Conservation (phyloP, 37 sponge, comb jelly and placozoan species). For the Beroe ovata region DNA sequence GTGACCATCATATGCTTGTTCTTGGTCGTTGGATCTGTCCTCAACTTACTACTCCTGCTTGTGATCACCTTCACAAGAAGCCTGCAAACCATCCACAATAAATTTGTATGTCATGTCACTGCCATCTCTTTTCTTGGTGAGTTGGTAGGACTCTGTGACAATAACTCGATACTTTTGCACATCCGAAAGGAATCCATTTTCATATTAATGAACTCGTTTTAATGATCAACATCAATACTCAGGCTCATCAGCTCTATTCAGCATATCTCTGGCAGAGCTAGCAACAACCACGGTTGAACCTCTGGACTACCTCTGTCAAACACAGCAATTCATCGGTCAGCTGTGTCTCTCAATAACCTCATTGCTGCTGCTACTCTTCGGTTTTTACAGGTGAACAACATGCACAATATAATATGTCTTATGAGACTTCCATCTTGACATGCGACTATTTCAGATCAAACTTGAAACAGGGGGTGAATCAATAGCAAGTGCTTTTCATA, state of each 20-base stretch:
- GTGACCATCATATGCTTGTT: not conserved
- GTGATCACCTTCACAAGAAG: not conserved
- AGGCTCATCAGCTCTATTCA: not conserved
- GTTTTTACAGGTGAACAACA: not conserved
- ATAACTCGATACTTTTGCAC: no score
- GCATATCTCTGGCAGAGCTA: not conserved
- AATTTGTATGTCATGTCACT: not conserved
- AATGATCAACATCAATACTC: no score
- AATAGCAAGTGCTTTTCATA: no score
- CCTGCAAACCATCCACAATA: not conserved
- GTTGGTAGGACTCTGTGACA: no score
- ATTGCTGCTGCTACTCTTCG: not conserved
- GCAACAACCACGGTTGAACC: not conserved
- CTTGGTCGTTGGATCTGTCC: not conserved
- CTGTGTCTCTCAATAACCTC: not conserved
- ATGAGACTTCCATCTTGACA: no score
- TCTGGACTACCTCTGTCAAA: not conserved
- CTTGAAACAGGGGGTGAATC: no score
- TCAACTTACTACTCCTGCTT: not conserved
- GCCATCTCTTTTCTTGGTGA: not conserved
- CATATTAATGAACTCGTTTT: no score
- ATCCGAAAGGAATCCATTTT: no score
- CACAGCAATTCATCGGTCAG: not conserved
- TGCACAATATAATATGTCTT: no score
- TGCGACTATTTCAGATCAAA: no score